Evolutionary conservation across 2,888 invertebrate genomes (phyloP).

Genomic region (Phasia obesa): DNA sequence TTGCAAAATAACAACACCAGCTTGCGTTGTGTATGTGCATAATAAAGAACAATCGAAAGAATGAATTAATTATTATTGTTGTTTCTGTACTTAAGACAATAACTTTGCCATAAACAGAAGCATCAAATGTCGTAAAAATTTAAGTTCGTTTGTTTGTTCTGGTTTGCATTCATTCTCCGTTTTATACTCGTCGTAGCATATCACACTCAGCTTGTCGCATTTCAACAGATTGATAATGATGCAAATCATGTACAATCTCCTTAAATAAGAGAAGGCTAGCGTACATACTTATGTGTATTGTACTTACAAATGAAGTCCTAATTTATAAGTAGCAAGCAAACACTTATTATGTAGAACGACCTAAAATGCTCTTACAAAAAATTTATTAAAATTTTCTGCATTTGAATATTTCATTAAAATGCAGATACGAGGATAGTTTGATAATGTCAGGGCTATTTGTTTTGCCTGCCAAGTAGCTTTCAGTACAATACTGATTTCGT

Average conservation of each 20-base stretch:
- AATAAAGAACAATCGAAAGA: slow-evolving; percentile 26
- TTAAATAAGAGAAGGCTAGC: too few relatives aligned
- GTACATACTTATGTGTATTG: too few relatives aligned
- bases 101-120: slow-evolving; percentile 66
- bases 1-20: slow-evolving; percentile 4
- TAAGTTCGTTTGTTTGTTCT: slow-evolving; percentile 30
- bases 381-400: too few relatives aligned
- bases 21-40: background rate
- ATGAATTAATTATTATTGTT: slow-evolving; percentile 45
- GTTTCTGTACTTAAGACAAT: slow-evolving; percentile 60
- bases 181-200: background rate
- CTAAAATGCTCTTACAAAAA: too few relatives aligned
- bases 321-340: too few relatives aligned
- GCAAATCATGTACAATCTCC: slow-evolving; percentile 47
- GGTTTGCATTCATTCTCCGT: slow-evolving; percentile 8
- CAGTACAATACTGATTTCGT: too few relatives aligned
- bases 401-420: too few relatives aligned
- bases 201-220: slow-evolving; percentile 19
- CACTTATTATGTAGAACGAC: too few relatives aligned
- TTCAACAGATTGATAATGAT: slow-evolving; percentile 40
- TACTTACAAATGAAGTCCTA: too few relatives aligned
- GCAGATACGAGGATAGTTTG: too few relatives aligned
- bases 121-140: slow-evolving; percentile 60
- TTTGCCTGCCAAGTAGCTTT: too few relatives aligned
- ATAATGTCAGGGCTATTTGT: too few relatives aligned